Base-by-base conservation (phyloP, 2,888 invertebrate genomes). In the Proisotoma minuta region DNA sequence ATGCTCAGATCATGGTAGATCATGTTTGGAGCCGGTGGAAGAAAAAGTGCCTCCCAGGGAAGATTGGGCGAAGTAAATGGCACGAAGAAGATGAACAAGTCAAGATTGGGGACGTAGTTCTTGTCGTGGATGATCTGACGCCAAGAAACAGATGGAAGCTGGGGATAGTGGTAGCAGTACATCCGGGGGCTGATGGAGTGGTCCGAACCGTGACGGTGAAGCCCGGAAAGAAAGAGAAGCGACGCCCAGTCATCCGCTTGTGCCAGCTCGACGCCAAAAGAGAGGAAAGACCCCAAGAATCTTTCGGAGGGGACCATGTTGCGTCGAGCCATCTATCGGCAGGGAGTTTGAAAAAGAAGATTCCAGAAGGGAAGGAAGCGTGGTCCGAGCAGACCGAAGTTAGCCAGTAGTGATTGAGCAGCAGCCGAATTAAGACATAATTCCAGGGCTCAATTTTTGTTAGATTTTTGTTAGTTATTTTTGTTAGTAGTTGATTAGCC, bases 21-120 rank as follows among this genome's bases (percentile, higher is more conserved):
- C 62, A 66, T 8, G 66, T 72, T 59, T 54, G 75, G 74, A 47
- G 48, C 1, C 62, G 70, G 5, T 75, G 73, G 71, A 26, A 70
- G 27, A 59, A 59, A 15, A 73, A 74, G 56, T 75, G 72, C 40
- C 53, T 74, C 2, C 63, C 62, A 2, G 59, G 54, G 1, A 63
- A 75, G 0, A 66, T 61, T 18, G 43, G 60, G n/a, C 39, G 73
- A n/a, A 23, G n/a, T 15, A 70, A 72, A 39, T 73, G 65, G 71
- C 24, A 24, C 5, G 26, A 23, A 10, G 1, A 3, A 3, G 15
- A 12, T 8, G 40, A 57, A 10, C 48, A 29, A 12, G 15, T 61
- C n/a, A 43, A 57, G 26, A 28, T 61, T 3, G 64, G 39, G 2
- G 60, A 64, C 27, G 15, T 64, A 2, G 57, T 57, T n/a, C 1